Evolutionary conservation across 2,113 vertebrate species (phyloP), one percentile per base, ranked within the genome.

Genomic region (Pelobates fuscus): DNA sequence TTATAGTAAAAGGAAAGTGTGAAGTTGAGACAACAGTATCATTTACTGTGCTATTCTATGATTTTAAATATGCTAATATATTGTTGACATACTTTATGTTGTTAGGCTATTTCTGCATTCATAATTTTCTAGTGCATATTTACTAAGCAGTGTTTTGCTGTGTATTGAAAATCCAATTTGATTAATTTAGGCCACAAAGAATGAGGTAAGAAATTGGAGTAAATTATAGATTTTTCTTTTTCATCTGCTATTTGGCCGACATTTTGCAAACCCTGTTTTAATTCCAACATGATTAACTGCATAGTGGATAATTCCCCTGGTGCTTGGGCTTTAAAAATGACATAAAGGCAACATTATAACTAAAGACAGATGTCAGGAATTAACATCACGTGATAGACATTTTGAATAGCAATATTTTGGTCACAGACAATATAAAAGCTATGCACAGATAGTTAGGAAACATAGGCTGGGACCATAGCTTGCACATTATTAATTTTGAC

Each of bases 121-220:
- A 26, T 72, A 81, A 82, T 58, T 67, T 81, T 57, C 55, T 54
- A 60, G 78, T 79, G 10, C 20, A 70, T n/a, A n/a, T n/a, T n/a
- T n/a, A n/a, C n/a, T n/a, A n/a, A n/a, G n/a, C n/a, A n/a, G n/a
- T n/a, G n/a, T n/a, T n/a, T n/a, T n/a, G n/a, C n/a, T n/a, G n/a
- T n/a, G n/a, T n/a, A n/a, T n/a, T n/a, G n/a, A n/a, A n/a, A n/a
- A n/a, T n/a, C n/a, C n/a, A n/a, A n/a, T n/a, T n/a, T n/a, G n/a
- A n/a, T n/a, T n/a, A n/a, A n/a, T n/a, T n/a, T n/a, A n/a, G n/a
- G n/a, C n/a, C n/a, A n/a, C n/a, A n/a, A n/a, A n/a, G n/a, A n/a
- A n/a, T n/a, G n/a, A n/a, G n/a, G n/a, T n/a, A n/a, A n/a, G n/a
- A n/a, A n/a, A n/a, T n/a, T n/a, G n/a, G n/a, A n/a, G n/a, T n/a